A percentile compares a stretch with the other conserved stretches of the same genome.
Conservation (phyloP, 2,113 vertebrate species). For the Trogon surrucura region DNA sequence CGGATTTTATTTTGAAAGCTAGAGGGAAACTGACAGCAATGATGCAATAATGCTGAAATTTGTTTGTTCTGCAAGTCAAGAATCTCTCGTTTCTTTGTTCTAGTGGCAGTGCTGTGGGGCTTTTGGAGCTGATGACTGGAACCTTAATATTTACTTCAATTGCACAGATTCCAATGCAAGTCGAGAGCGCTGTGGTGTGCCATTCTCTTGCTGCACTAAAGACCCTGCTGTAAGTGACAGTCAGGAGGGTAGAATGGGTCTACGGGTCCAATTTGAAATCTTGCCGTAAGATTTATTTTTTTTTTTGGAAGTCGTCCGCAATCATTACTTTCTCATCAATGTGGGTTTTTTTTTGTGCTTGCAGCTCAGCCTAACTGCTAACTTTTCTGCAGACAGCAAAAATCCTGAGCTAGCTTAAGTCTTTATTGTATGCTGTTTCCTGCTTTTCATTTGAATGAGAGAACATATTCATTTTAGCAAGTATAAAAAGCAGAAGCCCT, state of each 20-base stretch:
- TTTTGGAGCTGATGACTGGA: slow-evolving; percentile 95
- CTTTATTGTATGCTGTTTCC: neutral
- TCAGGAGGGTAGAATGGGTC: neutral
- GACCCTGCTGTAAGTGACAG: slow-evolving; percentile 87
- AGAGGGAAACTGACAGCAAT: neutral
- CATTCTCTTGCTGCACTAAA: slow-evolving; percentile 97
- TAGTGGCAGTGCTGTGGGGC: slow-evolving; percentile 98
- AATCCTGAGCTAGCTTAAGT: neutral
- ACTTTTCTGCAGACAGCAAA: neutral
- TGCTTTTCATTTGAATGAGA: slow-evolving; percentile 11
- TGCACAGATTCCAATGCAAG: slow-evolving; percentile 94
- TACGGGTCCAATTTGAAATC: neutral
- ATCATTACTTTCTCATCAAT: neutral
- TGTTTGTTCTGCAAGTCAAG: neutral
- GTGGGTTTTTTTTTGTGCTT: neutral
- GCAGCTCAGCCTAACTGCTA: neutral
- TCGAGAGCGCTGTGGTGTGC: slow-evolving; percentile 94
- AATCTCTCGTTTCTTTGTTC: slow-evolving; percentile 31
- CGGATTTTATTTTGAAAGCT: neutral
- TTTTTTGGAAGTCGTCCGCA: neutral
- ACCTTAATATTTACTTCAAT: slow-evolving; percentile 99
- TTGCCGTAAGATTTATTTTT: neutral
- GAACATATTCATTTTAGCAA: neutral
- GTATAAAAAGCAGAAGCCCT: neutral
- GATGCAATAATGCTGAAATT: neutral